Conservation (phyloP, 2,888 invertebrate genomes). For the Drosophila prolongata region DNA sequence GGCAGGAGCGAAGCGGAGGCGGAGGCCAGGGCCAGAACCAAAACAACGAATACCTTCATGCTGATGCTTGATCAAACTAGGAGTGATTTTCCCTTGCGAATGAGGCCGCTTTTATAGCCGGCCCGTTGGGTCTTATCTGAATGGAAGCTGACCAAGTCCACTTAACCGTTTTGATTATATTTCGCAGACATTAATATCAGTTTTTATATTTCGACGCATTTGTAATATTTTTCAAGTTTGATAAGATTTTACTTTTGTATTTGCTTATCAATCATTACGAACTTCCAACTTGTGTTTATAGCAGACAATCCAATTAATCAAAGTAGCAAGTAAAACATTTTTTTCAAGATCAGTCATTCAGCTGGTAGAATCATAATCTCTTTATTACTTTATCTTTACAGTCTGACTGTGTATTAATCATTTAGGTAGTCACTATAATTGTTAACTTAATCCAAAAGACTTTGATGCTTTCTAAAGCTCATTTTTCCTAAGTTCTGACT, state of each 20-base stretch:
- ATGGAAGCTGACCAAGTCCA: slow-evolving; percentile 1
- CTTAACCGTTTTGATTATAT: slow-evolving; percentile 6
- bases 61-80: not conserved
- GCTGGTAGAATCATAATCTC: not conserved
- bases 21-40: slow-evolving; percentile 20
- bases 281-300: not conserved
- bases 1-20: slow-evolving; percentile 24
- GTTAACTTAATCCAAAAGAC: not conserved
- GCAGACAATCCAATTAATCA: not conserved
- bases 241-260: not conserved
- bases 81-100: slow-evolving; percentile 1
- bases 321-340: not conserved
- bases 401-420: not conserved
- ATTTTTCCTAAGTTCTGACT: too few relatives aligned
- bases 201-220: not conserved
- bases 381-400: not conserved
- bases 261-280: not conserved
- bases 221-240: not conserved
- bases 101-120: slow-evolving; percentile 3
- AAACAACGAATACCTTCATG: slow-evolving; percentile 25
- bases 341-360: not conserved
- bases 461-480: too few relatives aligned
- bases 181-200: not conserved
- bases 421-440: not conserved
- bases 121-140: slow-evolving; percentile 5